Base-by-base conservation (phyloP, 1,140 invertebrate genomes). In the Panulirus ornatus region DNA sequence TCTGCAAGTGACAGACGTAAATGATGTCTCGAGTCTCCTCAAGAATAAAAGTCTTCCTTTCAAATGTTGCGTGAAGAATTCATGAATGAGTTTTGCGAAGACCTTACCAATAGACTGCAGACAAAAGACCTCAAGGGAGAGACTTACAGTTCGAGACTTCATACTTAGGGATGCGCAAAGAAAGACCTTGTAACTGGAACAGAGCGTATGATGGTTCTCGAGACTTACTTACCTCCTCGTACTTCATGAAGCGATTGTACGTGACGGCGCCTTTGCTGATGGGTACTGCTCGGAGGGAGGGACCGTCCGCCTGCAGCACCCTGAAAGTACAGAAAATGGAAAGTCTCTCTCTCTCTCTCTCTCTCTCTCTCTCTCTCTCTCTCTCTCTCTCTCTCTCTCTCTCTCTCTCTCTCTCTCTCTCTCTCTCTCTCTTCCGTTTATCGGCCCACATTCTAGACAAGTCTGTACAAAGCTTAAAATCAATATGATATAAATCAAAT, bases 171-270 rank as follows among this genome's bases (percentile, higher is more conserved):
- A n/a, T 3, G 36, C 0, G 2, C 0, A 40, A 14, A 19, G 22
- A 27, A 14, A 11, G 9, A 14, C 1, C 11, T 2, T 54, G 30
- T 6, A 11, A 30, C 19, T 27, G 2, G 71, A 75, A 8, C 71
- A 19, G 27, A 19, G n/a, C 30, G 34, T 22, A 34, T 22, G 34
- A 73, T 14, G 40, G n/a, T n/a, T n/a, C n/a, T n/a, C n/a, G n/a
- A n/a, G n/a, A n/a, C n/a, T n/a, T 2, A 47, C 87, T 36, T 38
- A 89, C 87, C 78, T 87, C 84, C 11, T 87, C 75, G 54, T 78
- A 76, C 0, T 42, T 63, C 84, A 87, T 87, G 51, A 42, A 87
- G 0, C 84, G 84, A 22, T 63, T 22, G 73, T 63, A 79, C 0
- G 84, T 87, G 22, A 66, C 51, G 8, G 8, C 51, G 1, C 84